Evolutionary conservation across 1,140 invertebrate species (phyloP), one percentile per base, ranked within the genome.

Genomic region (Eumeta japonica): DNA sequence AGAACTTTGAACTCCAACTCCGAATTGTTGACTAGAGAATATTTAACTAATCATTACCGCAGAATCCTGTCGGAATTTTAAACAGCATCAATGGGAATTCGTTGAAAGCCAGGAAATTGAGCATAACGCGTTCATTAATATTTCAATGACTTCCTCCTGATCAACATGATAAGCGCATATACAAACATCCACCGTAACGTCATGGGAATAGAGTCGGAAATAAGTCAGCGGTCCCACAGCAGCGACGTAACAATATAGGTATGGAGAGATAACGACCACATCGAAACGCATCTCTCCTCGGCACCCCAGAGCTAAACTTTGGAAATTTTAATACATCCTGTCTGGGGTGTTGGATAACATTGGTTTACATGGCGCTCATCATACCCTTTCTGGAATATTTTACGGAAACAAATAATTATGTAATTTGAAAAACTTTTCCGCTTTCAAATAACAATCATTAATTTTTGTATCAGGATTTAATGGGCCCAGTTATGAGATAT

Each of bases 91-190:
- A 55, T 58, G 50, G 48, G 53, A 52, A 45, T 56, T 56, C 52
- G 58, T 56, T 57, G 54, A 63, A 60, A 59, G 56, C 59, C 56
- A 62, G 62, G 62, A 68, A 68, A 65, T 65, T 68, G 64, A 57
- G 58, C 58, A 62, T 64, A 65, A 61, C 55, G 53, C 45, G 46
- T 42, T 52, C 51, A 62, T 68, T 65, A 68, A 68, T 65, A 63
- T 68, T 68, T 65, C 55, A 63, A 57, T 58, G 56, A 60, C 54
- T 59, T 59, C 53, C 59, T 53, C 50, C 32, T 55, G 54, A 63
- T 58, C 55, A 60, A 51, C 48, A 37, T 38, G 36, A 33, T 39
- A 44, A 37, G 37, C 36, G 33, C 24, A 29, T 24, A 43, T 24
- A 16, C 28, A 28, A 59, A 39, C 17, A 41, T 46, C 16, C 20